Base-by-base conservation (phyloP, 1,140 invertebrate species). In the Aphelinus certus region DNA sequence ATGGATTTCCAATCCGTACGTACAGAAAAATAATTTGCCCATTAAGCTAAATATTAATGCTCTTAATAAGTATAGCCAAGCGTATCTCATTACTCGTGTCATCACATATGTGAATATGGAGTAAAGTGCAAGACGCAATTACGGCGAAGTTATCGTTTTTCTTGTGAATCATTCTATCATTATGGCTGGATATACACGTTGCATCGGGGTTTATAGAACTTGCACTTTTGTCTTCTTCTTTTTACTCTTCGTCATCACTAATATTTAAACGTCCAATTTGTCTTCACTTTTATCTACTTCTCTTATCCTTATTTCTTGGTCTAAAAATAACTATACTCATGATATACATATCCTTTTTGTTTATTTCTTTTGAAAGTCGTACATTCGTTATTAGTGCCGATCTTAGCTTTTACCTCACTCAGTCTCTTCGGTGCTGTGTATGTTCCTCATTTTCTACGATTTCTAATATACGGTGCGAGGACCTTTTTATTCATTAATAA, bases 81-180 rank as follows among this genome's bases (percentile, higher is more conserved):
- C 26, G 7, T 63, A 58, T 73, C 73, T 62, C 55, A 58, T 74
- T 63, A 80, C 82, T 80, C 79, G 80, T 83, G 78, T 73, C 78
- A 79, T 78, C 77, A 69, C 73, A 78, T 76, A 53, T 53, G 76
- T 76, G 76, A 76, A 78, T 73, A 71, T 80, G 77, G 85, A 81
- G 79, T 83, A 87, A 87, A 87, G 84, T 87, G 81, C 82, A 80
- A 84, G 81, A 68, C 85, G 85, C 82, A 87, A 83, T 87, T 85
- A 86, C 83, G 78, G 82, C 84, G 78, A 82, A 73, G 83, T 85
- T 86, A 85, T 86, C 83, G 79, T 81, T 81, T 72, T 79, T 75
- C 79, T 63, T 76, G 79, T 87, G 84, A 87, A 85, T 87, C 85
- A 86, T 82, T 56, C 72, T 75, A 82, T 81, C 81, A 76, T 82